Conservation (phyloP, 2,888 invertebrate genomes). For the Oscheius sp. region DNA sequence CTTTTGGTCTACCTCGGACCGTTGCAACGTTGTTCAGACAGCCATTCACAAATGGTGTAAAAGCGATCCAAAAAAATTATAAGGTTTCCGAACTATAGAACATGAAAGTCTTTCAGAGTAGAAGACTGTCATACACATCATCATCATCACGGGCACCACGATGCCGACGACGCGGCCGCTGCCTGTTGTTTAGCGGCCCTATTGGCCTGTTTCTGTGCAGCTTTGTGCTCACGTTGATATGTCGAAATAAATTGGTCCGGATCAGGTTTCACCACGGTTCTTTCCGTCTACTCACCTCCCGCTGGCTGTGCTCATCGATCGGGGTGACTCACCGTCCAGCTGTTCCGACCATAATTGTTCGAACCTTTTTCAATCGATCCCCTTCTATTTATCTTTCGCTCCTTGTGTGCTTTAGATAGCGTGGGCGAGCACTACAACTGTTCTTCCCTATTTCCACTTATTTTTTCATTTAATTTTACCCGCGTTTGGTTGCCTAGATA, state of each 20-base stretch:
- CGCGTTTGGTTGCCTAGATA: no score
- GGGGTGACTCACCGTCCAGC: slow-evolving; percentile 24
- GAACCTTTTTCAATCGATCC: slow-evolving; percentile 2
- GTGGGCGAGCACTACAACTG: not conserved
- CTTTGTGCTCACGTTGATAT: slow-evolving; percentile 9
- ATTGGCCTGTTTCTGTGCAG: slow-evolving; percentile 30
- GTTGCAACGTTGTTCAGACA: not conserved
- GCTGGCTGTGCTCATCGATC: slow-evolving; percentile 1
- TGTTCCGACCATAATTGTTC: slow-evolving; percentile 12
- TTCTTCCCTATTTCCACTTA: not conserved
- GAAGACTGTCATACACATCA: slow-evolving; percentile 29
- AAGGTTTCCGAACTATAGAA: no score
- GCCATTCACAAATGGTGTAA: no score
- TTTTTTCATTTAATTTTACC: no score
- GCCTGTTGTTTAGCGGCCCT: slow-evolving; percentile 29
- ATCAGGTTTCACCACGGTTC: no score
- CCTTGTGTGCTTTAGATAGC: slow-evolving; percentile 25
- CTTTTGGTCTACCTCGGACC: no score
- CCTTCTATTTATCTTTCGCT: slow-evolving; percentile 24
- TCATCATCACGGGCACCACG: slow-evolving; percentile 11
- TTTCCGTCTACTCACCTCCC: no score
- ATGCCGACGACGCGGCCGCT: slow-evolving; percentile 5
- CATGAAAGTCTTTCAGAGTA: not conserved
- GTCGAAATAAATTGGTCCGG: no score
- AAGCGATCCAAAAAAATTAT: no score